A percentile compares a stretch with the other conserved stretches of the same genome.
Conservation (phyloP, 2,797 vertebrate genomes). For the Halcyon badia region DNA sequence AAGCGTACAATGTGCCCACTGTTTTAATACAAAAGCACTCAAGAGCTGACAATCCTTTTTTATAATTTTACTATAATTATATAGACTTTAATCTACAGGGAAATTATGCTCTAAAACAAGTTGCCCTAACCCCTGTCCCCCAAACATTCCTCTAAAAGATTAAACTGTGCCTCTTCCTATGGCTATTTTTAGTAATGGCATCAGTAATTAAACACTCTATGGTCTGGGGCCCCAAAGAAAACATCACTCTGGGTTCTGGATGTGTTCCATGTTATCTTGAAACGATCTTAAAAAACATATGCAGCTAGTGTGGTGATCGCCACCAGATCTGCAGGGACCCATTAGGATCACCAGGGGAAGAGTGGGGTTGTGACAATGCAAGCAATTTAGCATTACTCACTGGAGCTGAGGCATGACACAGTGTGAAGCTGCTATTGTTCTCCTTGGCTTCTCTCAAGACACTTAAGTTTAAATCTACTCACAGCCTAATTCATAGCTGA, state of each 20-base stretch:
- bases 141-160: constrained; percentile 38
- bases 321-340: constrained; percentile 23
- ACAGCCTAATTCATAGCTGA: background rate
- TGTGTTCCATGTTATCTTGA: constrained; percentile 29
- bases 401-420: constrained; percentile 27
- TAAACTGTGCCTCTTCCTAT: constrained; percentile 36
- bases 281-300: constrained; percentile 17
- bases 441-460: constrained; percentile 17
- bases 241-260: constrained; percentile 32
- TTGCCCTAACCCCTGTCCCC: background rate
- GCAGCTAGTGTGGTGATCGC: background rate
- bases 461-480: background rate
- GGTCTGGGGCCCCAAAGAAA: constrained; percentile 53
- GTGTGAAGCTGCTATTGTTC: constrained; percentile 15
- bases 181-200: constrained; percentile 56
- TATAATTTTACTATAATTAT: constrained; percentile 62
- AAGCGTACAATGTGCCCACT: constrained; percentile 18
- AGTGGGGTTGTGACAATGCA: background rate
- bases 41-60: constrained; percentile 22
- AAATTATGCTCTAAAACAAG: constrained; percentile 60
- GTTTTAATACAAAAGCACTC: constrained; percentile 49
- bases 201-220: constrained; percentile 57
- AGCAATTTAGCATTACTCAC: constrained; percentile 53
- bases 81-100: constrained; percentile 42
- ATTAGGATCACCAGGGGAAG: constrained; percentile 52